Evolutionary conservation across 2,797 vertebrate genomes (phyloP), one percentile per base, ranked within the genome.

Genomic region (Sternarchorhynchus goeldii): DNA sequence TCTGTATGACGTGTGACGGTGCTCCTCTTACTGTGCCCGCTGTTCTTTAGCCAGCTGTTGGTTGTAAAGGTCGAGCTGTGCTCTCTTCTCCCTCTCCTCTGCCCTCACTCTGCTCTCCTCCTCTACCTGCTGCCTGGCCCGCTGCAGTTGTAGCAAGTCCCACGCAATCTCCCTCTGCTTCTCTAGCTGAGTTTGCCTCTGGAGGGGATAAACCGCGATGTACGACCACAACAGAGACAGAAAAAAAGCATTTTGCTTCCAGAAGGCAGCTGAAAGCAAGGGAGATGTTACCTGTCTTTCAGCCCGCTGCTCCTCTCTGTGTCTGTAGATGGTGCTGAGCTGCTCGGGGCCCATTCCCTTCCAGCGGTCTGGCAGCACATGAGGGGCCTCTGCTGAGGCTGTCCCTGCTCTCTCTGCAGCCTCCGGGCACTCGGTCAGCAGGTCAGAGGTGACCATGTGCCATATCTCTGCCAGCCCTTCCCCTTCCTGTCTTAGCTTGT

Each of bases 271-370:
- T 50, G 39, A 56, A 18, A 31, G 39, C n/a, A 20, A 20, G 25
- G 39, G 5, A 60, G 45, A 50, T 50, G 45, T 32, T 57, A 94
- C 94, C 91, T 93, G 83, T 88, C 53, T 90, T 70, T 93, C 83
- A 5, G 81, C 73, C 25, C 85, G 12, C 81, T 94, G 93, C 32
- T 82, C 81, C 45, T 88, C 86, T 82, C 88, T 89, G 69, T 93
- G 87, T 73, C 58, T 89, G 41, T 81, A 81, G 87, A 95, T 90
- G 80, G 77, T 73, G 0, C 70, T 82, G 67, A 90, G 88, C 82
- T 95, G 90, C 45, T 89, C 85, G 0, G 89, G 53, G 57, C 77
- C 91, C 93, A 95, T 94, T 67, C 94, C 93, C 73, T 89, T 94
- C 94, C 94, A 94, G 76, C 87, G 89, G 88, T 94, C 92, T 0